A percentile compares a stretch with the other conserved stretches of the same genome.
These are phyloP conservation scores for Drosophila falleni DNA, from an alignment of 2,888 invertebrate genomes.

Conservation along the genomic window DNA sequence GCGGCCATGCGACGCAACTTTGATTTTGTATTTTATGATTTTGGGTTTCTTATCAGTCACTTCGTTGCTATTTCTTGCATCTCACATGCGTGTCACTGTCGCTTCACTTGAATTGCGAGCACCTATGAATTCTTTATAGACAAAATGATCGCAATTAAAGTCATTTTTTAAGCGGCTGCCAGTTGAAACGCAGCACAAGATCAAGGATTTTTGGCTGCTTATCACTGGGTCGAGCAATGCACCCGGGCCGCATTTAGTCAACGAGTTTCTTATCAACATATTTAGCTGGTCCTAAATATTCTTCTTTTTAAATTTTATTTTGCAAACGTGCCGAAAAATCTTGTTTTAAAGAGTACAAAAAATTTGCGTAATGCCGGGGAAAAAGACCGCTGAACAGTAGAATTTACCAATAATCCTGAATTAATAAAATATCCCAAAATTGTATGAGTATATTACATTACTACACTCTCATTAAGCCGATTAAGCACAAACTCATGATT, in stretches of 20 bases:
- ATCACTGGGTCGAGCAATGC: conserved; percentile 79
- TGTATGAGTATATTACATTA: too few relatives aligned
- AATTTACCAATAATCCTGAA: background rate
- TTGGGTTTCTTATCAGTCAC: conserved; percentile 53
- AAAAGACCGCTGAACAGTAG: too few relatives aligned
- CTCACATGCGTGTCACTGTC: conserved; percentile 31
- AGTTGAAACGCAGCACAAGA: conserved; percentile 78
- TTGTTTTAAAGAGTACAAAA: conserved; percentile 27
- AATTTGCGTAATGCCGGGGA: background rate
- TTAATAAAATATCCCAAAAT: background rate
- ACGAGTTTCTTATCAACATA: conserved; percentile 71
- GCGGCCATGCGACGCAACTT: conserved; percentile 53
- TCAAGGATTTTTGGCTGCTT: conserved; percentile 76
- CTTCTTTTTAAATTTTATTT: background rate
- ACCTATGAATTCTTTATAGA: conserved; percentile 25
- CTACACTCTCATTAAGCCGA: too few relatives aligned
- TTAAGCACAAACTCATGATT: too few relatives aligned
- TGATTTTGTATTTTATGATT: conserved; percentile 20
- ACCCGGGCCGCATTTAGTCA: conserved; percentile 77
- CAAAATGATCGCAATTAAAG: conserved; percentile 29
- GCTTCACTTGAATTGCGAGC: conserved; percentile 1
- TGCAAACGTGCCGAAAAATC: background rate
- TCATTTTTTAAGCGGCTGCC: conserved; percentile 57
- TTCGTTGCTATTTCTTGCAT: conserved; percentile 44
- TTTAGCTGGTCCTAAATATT: background rate